Evolutionary conservation across 1,140 invertebrate genomes (phyloP).

Genomic region (Pseudomyrmex concolor): DNA sequence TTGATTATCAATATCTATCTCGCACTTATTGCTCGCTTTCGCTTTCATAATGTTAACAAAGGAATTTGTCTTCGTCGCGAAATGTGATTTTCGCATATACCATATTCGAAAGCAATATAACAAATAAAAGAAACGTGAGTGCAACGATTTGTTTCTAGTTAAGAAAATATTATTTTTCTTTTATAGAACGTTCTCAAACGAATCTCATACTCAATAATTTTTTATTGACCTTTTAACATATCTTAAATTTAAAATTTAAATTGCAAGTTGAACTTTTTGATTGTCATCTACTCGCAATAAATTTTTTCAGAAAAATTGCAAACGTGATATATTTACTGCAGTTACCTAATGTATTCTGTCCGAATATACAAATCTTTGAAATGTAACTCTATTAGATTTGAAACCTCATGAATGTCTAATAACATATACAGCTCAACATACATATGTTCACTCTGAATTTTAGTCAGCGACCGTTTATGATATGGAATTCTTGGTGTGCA

Average conservation of each 20-base stretch:
- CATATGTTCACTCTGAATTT: conserved; percentile 10
- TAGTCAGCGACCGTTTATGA: conserved; percentile 22
- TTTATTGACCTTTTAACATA: neutral
- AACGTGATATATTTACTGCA: neutral
- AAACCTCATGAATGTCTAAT: neutral
- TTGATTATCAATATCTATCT: conserved; percentile 15
- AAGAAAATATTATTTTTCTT: neutral
- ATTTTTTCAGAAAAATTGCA: too few species aligned
- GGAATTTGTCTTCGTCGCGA: neutral
- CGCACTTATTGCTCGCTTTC: neutral
- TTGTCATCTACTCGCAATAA: too few species aligned
- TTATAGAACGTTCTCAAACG: neutral
- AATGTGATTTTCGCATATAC: neutral
- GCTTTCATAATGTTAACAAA: neutral
- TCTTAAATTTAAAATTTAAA: conserved; percentile 3
- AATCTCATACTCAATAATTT: neutral
- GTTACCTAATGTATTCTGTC: neutral
- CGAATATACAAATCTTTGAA: neutral
- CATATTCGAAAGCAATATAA: neutral
- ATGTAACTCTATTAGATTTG: conserved; percentile 4
- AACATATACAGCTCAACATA: neutral
- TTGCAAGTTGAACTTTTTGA: neutral
- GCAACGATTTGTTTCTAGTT: neutral
- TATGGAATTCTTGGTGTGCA: conserved; percentile 41
- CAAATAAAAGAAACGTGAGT: neutral